phyloP scores from a whole-genome alignment of 2,888 invertebrate genomes.

The Drosophila anomelani region DNA sequence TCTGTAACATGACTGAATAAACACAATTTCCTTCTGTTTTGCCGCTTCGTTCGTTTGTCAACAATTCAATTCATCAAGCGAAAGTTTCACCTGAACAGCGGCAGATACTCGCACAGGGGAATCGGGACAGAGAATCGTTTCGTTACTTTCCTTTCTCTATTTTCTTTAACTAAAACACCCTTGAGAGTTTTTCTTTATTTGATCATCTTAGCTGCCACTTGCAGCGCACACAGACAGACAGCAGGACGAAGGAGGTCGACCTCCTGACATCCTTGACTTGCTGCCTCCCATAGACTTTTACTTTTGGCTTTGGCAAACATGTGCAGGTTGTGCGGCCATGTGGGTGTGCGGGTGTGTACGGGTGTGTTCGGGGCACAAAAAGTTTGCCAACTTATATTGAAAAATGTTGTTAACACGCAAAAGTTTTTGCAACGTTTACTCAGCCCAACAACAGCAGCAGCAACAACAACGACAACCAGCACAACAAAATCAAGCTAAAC shows the following conservation, averaged over 20 bases:
- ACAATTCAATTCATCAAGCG: constrained; percentile 79
- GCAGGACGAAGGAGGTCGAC: constrained; percentile 51
- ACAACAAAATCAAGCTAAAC: constrained; percentile 70
- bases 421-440: constrained; percentile 78
- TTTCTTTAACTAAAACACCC: constrained; percentile 78
- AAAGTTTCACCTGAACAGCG: constrained; percentile 61
- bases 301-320: constrained; percentile 73
- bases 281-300: constrained; percentile 77
- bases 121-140: constrained; percentile 48
- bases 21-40: constrained; percentile 76
- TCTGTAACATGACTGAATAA: constrained; percentile 77
- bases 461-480: constrained; percentile 27
- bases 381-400: constrained; percentile 79
- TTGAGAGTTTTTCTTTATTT: constrained; percentile 76
- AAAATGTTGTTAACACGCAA: constrained; percentile 80
- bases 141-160: constrained; percentile 69
- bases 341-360: constrained; percentile 34
- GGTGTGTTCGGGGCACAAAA: constrained; percentile 54
- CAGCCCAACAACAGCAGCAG: constrained; percentile 54
- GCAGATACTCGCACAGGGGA: constrained; percentile 9
- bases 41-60: constrained; percentile 73
- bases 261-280: constrained; percentile 76
- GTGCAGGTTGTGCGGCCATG: constrained; percentile 38
- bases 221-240: constrained; percentile 60
- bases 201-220: constrained; percentile 80